Conservation (phyloP, 2,113 vertebrate species). For the Nettapus auritus region DNA sequence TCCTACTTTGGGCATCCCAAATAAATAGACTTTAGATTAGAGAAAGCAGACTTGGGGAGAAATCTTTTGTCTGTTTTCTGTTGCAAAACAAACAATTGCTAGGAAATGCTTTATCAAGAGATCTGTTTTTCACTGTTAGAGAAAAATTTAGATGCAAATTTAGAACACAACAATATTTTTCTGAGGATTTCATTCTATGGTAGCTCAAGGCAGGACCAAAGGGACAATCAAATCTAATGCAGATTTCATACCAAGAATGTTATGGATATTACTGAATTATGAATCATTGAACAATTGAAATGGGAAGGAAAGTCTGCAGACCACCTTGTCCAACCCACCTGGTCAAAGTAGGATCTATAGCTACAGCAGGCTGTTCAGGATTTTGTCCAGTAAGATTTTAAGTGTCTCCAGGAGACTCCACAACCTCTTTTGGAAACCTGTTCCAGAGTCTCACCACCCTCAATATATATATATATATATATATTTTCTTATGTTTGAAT, state of each 20-base stretch:
- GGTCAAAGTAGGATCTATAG: neutral
- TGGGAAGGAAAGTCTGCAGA: neutral
- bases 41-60: neutral
- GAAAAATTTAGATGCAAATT: neutral
- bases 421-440: neutral
- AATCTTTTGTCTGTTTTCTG: neutral
- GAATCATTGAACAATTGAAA: neutral
- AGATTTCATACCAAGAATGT: neutral
- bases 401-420: neutral
- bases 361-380: neutral
- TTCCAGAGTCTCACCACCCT: neutral
- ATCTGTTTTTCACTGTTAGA: neutral
- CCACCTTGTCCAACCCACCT: neutral
- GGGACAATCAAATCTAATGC: neutral
- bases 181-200: neutral
- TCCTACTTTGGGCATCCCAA: accelerated
- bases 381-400: neutral
- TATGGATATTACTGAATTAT: neutral
- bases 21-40: neutral
- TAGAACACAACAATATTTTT: neutral
- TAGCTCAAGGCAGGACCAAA: neutral
- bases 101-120: neutral
- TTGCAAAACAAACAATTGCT: neutral
- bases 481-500: neutral
- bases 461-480: too few relatives aligned